Conservation (phyloP, 2,113 vertebrate species). For the Gymnorhina tibicen region DNA sequence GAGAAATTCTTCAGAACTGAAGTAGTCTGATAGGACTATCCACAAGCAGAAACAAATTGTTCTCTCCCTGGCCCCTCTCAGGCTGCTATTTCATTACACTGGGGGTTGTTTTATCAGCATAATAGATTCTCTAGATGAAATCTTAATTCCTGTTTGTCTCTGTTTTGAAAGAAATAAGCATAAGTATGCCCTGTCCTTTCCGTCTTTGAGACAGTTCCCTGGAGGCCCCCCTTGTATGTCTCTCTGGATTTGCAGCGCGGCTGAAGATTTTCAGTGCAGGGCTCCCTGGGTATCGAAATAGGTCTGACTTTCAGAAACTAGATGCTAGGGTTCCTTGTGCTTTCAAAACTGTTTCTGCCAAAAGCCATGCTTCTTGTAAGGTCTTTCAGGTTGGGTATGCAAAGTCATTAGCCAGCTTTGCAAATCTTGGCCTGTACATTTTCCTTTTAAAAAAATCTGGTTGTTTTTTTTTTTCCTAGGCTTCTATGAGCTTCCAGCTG, state of each 20-base stretch:
- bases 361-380: not conserved
- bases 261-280: not conserved
- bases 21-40: not conserved
- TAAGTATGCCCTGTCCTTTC: not conserved
- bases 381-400: not conserved
- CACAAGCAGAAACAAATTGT: accelerated
- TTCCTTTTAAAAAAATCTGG: not conserved
- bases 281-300: not conserved
- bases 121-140: not conserved
- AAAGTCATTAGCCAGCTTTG: not conserved
- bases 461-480: not conserved
- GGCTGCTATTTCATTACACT: not conserved
- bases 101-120: not conserved
- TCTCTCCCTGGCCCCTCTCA: not conserved
- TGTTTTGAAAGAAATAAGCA: not conserved
- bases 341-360: not conserved
- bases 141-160: not conserved
- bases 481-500: not conserved
- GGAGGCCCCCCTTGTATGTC: not conserved
- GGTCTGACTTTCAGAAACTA: not conserved
- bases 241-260: not conserved
- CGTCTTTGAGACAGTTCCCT: not conserved
- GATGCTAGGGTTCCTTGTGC: not conserved
- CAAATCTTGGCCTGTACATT: not conserved
- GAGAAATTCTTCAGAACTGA: not conserved